Conservation (phyloP, 2,113 vertebrate genomes). For the Tachysurus vachellii region DNA sequence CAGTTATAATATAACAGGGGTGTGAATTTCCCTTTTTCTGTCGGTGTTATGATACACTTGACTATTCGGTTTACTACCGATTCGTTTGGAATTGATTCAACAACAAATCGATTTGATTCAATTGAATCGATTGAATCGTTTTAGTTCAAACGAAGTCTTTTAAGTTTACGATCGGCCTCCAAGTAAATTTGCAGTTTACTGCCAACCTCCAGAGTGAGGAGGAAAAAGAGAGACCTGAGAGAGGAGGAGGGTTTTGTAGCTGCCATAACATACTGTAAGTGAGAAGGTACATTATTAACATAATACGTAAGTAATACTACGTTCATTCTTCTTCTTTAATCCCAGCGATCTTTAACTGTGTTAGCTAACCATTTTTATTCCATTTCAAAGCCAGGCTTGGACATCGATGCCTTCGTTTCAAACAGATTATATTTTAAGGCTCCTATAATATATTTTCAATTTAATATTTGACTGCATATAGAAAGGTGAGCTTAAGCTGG, state of each 20-base stretch:
- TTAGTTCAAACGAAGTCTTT: background rate
- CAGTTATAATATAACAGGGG: background rate
- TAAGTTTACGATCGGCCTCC: no score
- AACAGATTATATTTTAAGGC: background rate
- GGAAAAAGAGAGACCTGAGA: background rate
- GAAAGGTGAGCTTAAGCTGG: background rate
- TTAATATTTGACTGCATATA: background rate
- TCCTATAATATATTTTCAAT: background rate
- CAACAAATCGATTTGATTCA: background rate
- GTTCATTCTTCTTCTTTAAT: background rate
- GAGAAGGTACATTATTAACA: background rate
- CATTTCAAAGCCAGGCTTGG: background rate
- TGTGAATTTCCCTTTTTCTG: background rate
- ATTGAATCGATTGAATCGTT: background rate
- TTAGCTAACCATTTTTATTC: background rate
- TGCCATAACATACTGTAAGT: background rate
- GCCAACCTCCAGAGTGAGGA: background rate
- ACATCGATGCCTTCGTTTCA: background rate
- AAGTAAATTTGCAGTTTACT: background rate
- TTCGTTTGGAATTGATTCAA: background rate
- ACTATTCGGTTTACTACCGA: no score
- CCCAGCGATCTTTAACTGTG: background rate
- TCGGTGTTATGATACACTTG: background rate
- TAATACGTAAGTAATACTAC: background rate
- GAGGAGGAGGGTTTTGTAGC: background rate